A percentile compares a stretch with the other conserved stretches of the same genome.
phyloP scores from a whole-genome alignment of 2,113 vertebrate genomes.

The Lipophrys pholis region DNA sequence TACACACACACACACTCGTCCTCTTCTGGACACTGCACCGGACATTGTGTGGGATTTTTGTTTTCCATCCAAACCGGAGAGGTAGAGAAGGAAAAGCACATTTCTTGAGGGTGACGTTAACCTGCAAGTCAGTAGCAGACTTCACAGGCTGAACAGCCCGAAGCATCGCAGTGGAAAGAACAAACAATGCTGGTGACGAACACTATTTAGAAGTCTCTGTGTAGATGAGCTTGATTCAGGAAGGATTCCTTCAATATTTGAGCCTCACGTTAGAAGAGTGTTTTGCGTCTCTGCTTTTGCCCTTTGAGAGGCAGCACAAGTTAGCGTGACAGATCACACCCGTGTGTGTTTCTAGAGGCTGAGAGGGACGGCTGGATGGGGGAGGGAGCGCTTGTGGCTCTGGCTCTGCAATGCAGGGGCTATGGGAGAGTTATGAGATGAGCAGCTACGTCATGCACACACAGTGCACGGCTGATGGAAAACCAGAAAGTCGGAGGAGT shows the following conservation, averaged over 20 bases:
- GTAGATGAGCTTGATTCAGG: neutral
- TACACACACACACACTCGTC: constrained; percentile 1
- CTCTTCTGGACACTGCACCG: constrained; percentile 31
- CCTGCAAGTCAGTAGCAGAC: constrained; percentile 34
- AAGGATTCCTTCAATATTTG: neutral
- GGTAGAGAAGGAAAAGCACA: constrained; percentile 9
- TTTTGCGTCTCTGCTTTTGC: neutral
- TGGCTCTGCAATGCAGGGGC: constrained; percentile 81
- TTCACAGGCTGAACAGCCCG: constrained; percentile 10
- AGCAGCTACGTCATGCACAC: constrained; percentile 69
- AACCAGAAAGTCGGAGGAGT: constrained; percentile 13
- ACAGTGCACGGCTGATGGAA: constrained; percentile 39
- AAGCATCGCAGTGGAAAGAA: constrained; percentile 27
- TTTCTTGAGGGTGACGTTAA: constrained; percentile 5
- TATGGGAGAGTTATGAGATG: constrained; percentile 74
- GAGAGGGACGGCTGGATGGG: constrained; percentile 48
- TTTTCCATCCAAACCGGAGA: neutral
- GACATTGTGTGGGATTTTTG: constrained; percentile 56
- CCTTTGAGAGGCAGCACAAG: constrained; percentile 1
- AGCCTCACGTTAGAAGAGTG: neutral
- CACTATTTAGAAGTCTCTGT: constrained; percentile 25
- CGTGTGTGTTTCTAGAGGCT: constrained; percentile 49
- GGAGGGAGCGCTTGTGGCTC: constrained; percentile 61
- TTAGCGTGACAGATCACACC: neutral
- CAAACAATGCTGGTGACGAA: constrained; percentile 17